Percentiles rank a stretch among this genome's conserved stretches.
Conservation (phyloP, 2,113 vertebrate genomes). For the Amblyopsis rosae region DNA sequence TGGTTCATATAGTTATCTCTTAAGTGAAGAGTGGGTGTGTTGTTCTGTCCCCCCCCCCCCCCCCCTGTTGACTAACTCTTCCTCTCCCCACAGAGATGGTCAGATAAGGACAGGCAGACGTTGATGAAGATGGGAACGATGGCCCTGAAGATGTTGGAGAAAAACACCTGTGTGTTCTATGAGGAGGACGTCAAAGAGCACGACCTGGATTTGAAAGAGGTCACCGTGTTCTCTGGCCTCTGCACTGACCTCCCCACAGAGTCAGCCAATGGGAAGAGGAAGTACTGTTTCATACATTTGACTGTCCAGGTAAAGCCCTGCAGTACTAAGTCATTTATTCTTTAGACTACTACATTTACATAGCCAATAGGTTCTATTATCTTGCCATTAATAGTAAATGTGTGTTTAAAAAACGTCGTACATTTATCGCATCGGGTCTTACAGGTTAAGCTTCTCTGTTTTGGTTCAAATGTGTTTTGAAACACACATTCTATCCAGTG, state of each 20-base stretch:
- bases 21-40: neutral
- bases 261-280: slow-evolving; percentile 2
- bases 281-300: slow-evolving; percentile 65
- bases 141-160: slow-evolving; percentile 61
- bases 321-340: neutral
- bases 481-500: too few species aligned
- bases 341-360: too few species aligned
- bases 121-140: slow-evolving; percentile 59
- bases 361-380: too few species aligned
- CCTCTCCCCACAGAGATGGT: slow-evolving; percentile 55
- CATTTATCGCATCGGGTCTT: too few species aligned
- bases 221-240: slow-evolving; percentile 55
- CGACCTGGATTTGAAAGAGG: slow-evolving; percentile 44
- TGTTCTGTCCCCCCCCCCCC: neutral
- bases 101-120: slow-evolving; percentile 15
- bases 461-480: too few species aligned
- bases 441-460: too few species aligned
- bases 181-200: slow-evolving; percentile 50
- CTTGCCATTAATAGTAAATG: too few species aligned
- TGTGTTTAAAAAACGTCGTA: too few species aligned
- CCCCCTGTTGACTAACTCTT: neutral
- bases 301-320: slow-evolving; percentile 61
- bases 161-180: slow-evolving; percentile 43
- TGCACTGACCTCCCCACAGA: slow-evolving; percentile 55
- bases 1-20: neutral